phyloP scores from a whole-genome alignment of 1,140 invertebrate genomes.

The Drosophila lini region DNA sequence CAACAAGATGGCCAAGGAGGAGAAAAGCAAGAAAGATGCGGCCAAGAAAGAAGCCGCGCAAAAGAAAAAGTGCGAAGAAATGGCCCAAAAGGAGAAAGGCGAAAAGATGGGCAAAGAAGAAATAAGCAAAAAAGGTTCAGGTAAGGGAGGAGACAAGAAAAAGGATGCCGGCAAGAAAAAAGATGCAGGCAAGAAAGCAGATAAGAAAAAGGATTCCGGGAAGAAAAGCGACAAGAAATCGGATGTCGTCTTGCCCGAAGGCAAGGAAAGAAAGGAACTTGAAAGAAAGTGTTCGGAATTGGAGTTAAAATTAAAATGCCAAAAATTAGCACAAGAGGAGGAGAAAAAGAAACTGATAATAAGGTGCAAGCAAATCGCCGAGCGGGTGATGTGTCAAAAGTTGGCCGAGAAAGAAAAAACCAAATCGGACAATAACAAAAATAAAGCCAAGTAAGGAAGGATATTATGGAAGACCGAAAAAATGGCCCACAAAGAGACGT shows the following conservation, averaged over 20 bases:
- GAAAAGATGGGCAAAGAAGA: not conserved
- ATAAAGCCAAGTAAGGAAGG: not conserved
- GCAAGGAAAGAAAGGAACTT: not conserved
- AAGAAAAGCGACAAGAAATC: not conserved
- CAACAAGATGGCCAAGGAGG: too few relatives aligned
- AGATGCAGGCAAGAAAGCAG: not conserved
- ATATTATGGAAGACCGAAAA: not conserved
- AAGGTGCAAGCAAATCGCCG: not conserved
- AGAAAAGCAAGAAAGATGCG: not conserved
- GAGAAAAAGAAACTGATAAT: not conserved
- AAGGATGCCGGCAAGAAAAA: too few relatives aligned
- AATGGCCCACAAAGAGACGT: not conserved
- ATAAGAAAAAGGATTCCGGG: not conserved
- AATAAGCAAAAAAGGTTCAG: too few relatives aligned
- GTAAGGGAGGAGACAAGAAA: not conserved
- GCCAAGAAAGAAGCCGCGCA: not conserved
- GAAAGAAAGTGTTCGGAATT: not conserved
- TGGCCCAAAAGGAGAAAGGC: not conserved
- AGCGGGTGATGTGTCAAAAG: not conserved
- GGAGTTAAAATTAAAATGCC: too few relatives aligned
- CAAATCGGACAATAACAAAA: not conserved
- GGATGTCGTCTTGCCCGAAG: not conserved
- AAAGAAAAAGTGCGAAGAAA: not conserved
- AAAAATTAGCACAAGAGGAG: not conserved
- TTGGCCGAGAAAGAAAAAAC: not conserved